Evolutionary conservation across 1,140 invertebrate species (phyloP).

Genomic region (Antheraea pernyi): DNA sequence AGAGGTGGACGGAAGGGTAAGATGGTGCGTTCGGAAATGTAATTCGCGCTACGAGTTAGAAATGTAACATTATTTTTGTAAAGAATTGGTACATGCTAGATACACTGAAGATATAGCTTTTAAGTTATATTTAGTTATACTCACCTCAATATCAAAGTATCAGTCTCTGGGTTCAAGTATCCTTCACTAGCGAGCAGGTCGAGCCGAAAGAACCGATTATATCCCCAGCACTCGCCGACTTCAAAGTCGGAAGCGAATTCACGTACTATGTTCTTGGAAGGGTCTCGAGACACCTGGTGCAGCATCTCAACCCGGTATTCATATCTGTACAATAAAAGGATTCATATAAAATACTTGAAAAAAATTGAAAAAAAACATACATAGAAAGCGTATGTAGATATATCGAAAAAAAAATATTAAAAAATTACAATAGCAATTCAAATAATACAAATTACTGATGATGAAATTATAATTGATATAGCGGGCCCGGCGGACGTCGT

Average conservation of each 20-base stretch:
- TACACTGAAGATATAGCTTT: no score
- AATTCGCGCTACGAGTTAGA: no score
- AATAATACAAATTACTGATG: no score
- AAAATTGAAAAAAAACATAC: neutral
- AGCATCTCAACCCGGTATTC: conserved; percentile 98
- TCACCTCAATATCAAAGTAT: conserved; percentile 87
- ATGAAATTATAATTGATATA: no score
- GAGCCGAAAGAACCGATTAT: conserved; percentile 95
- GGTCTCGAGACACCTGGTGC: conserved; percentile 91
- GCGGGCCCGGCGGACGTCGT: no score
- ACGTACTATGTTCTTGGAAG: conserved; percentile 93
- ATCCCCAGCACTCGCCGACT: conserved; percentile 98
- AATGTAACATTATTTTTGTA: no score
- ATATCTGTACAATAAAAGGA: conserved; percentile 80
- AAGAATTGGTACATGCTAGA: no score
- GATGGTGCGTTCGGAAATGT: no score
- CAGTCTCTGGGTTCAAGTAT: conserved; percentile 87
- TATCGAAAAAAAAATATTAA: no score
- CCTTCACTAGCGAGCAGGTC: conserved; percentile 95
- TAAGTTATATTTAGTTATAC: neutral
- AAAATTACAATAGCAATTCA: no score
- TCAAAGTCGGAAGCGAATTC: conserved; percentile 98
- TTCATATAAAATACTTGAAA: neutral
- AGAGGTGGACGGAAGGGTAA: no score
- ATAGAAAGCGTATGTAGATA: no score